Base-by-base conservation (phyloP, 2,888 invertebrate genomes). In the Netelia melanura region DNA sequence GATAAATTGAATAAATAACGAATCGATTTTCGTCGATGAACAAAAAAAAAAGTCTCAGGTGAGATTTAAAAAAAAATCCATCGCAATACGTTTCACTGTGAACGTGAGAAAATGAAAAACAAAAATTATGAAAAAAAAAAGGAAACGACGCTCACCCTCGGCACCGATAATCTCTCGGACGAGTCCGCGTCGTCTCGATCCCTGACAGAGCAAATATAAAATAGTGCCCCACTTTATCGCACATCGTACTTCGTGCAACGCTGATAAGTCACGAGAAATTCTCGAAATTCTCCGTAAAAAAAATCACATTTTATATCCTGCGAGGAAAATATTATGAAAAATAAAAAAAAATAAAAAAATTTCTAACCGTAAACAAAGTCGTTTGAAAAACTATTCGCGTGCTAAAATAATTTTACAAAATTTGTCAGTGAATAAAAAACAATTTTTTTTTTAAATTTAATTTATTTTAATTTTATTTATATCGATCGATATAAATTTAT, bases 181-280 rank as follows among this genome's bases (percentile, higher is more conserved):
- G 64, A 14, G 68, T 14, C 25, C 44, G 11, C 30, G 78, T 62
- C 30, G 68, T 65, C 11, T 64, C 85, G 82, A 87, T 87, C 83
- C 80, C 17, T 81, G 87, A 81, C 86, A 84, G 81, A 87, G 87
- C 86, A 89, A 90, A 90, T 86, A 90, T 80, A 71, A 87, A 88
- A 88, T 85, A 87, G 87, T 87, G 85, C 82, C 85, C 88, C 87
- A 85, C 85, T 88, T 89, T 89, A 88, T 86, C 85, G 62, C 44
- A 43, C 64, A 65, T 44, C 21, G 79, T 79, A 65, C 44, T 72
- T 52, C 44, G 43, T 38, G 61, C 62, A 54, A 58, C 30, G 67
- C 82, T 86, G 86, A 88, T 87, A 88, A 88, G 30, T 8, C 56
- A 58, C 71, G 38, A 58, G 38, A 78, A 62, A 44, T 70, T 81